Conservation (phyloP, 2,888 invertebrate genomes). For the Erannis defoliaria region DNA sequence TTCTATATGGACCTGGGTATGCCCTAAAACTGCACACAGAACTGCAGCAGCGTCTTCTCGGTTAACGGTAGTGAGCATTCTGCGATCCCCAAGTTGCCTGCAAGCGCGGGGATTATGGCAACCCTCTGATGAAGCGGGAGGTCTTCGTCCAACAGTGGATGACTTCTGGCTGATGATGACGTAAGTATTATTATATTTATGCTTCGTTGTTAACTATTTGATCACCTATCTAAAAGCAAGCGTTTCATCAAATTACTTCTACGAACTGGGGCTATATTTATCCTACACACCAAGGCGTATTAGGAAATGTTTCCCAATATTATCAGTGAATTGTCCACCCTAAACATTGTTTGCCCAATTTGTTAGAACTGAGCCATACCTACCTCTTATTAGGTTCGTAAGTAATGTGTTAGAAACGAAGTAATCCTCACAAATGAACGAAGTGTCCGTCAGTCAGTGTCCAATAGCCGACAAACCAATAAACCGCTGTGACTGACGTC, state of each 20-base stretch:
- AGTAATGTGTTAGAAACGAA: slow-evolving; percentile 23
- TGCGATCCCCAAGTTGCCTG: no score
- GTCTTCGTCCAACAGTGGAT: no score
- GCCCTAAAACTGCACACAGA: no score
- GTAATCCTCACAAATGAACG: slow-evolving; percentile 30
- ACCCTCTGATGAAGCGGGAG: no score
- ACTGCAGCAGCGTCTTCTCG: no score
- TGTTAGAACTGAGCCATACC: slow-evolving; percentile 11
- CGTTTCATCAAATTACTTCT: not conserved
- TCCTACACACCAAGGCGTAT: not conserved
- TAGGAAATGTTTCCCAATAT: not conserved
- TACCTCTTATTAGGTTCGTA: slow-evolving; percentile 18
- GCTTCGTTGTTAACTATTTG: no score
- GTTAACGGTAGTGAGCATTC: no score
- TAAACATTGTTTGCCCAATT: slow-evolving; percentile 14
- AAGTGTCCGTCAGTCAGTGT: slow-evolving; percentile 30
- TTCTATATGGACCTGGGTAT: no score
- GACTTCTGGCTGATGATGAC: no score
- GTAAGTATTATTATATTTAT: no score
- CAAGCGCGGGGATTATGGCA: no score
- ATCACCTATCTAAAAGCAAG: no score
- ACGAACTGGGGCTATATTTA: not conserved
- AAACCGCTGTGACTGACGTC: slow-evolving; percentile 26
- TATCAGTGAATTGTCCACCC: not conserved
- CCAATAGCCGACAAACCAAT: slow-evolving; percentile 36